These are phyloP conservation scores for Aplochiton taeniatus DNA, from an alignment of 2,797 vertebrate species.

Conservation along the genomic window DNA sequence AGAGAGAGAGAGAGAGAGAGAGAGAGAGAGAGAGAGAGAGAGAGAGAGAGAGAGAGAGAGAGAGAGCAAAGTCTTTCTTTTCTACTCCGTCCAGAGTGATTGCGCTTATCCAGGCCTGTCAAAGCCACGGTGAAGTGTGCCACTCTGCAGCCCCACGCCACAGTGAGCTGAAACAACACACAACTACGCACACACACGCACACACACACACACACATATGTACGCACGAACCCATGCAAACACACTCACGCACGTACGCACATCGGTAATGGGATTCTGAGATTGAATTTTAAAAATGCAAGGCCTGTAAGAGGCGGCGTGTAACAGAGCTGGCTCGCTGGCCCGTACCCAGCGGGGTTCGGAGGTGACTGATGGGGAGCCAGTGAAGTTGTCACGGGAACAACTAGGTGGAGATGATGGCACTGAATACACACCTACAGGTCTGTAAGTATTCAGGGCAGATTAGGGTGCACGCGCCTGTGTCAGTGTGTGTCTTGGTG, in stretches of 20 bases:
- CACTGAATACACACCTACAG: too few species aligned
- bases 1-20: too few species aligned
- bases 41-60: too few species aligned
- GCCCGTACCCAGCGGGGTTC: too few species aligned
- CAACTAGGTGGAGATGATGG: too few species aligned
- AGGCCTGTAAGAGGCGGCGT: not conserved
- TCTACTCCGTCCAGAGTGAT: conserved; percentile 37
- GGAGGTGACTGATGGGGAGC: too few species aligned
- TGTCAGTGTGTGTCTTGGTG: not conserved
- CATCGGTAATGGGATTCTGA: conserved; percentile 24
- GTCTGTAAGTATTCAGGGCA: too few species aligned
- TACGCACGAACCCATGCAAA: not conserved
- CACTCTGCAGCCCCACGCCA: conserved; percentile 27
- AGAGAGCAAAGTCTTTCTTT: conserved; percentile 23
- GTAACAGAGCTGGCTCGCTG: not conserved
- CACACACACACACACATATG: not conserved
- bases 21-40: too few species aligned
- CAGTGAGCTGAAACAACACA: too few species aligned
- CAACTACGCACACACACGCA: not conserved
- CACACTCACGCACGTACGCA: not conserved
- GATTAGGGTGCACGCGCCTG: too few species aligned
- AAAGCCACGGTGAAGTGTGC: conserved; percentile 31
- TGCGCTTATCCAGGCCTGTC: conserved; percentile 41
- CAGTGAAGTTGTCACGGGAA: too few species aligned
- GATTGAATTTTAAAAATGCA: conserved; percentile 4